These are phyloP conservation scores for Ovis aries DNA, from an alignment of 2,113 vertebrate species.

Conservation along the genomic window DNA sequence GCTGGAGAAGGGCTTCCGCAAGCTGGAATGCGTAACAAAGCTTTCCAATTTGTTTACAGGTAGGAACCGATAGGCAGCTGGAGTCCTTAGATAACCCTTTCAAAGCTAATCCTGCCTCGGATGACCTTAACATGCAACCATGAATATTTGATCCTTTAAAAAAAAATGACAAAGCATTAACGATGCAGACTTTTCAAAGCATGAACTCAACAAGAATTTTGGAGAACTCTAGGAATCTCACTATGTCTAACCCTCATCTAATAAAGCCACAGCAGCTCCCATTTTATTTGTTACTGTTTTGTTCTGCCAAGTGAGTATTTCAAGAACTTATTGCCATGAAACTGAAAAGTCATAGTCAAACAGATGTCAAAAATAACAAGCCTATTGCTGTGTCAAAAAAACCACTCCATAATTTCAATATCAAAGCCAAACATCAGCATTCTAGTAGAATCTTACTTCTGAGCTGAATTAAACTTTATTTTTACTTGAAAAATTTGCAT, in stretches of 20 bases:
- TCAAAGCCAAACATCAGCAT: not conserved
- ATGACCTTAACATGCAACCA: not conserved
- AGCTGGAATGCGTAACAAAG: not conserved
- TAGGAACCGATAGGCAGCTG: not conserved
- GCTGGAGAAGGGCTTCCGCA: not conserved
- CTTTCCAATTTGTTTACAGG: not conserved
- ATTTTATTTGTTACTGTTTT: not conserved
- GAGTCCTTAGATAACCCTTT: not conserved
- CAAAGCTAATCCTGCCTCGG: not conserved
- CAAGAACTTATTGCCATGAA: not conserved
- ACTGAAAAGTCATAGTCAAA: not conserved
- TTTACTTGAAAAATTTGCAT: conserved; percentile 29
- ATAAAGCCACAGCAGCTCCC: not conserved
- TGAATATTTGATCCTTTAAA: not conserved
- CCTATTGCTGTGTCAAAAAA: not conserved
- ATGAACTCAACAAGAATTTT: not conserved
- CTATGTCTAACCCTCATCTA: not conserved
- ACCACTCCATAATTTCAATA: not conserved
- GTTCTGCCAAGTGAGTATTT: not conserved
- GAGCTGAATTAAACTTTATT: not conserved
- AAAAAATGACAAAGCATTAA: not conserved
- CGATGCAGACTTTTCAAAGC: not conserved
- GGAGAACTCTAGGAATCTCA: not conserved
- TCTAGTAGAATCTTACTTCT: not conserved
- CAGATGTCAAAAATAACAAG: conserved; percentile 10